Base-by-base conservation (phyloP, 2,113 vertebrate species). In the Apus apus region DNA sequence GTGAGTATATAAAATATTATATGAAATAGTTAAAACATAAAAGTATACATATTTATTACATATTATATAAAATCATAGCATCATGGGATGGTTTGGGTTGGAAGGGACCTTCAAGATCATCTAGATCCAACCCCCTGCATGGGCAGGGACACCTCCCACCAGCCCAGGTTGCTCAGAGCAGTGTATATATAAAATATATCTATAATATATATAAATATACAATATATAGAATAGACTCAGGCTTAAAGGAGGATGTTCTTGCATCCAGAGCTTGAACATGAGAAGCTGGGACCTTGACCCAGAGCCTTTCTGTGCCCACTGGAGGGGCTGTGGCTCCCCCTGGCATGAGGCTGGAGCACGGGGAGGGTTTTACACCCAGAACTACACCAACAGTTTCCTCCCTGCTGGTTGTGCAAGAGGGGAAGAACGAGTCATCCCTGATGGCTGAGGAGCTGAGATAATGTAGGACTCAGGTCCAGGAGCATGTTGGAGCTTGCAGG, bases 401-500 rank as follows among this genome's bases (percentile, higher is more conserved):
- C 75, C 65, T 4, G 1, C 8, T 29, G 3, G 0, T 94, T 91
- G 66, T 2, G 26, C 92, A 93, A 85, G 4, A 3, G 25, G 16
- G 36, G 36, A n/a, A 34, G 70, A 80, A 51, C 2, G 7, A 85
- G 40, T 82, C 85, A 57, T 29, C 75, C 79, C 20, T 38, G 15
- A 1, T 3, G 30, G 46, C 62, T 30, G 32, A 15, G 2, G 5
- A 53, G 4, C 26, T 9, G 27, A 4, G 46, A 40, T 71, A 61
- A 23, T 1, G 1, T 61, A 36, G 57, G 71, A 8, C 36, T 45
- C n/a, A 8, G 7, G 1, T 27, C 51, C 77, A 16, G 0, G 0
- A 27, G 62, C 85, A 0, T 79, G 95, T 75, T 0, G 0, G 26
- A 12, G 29, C 96, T 76, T 61, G 95, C 80, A 4, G 8, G 38